Percentiles rank a stretch among this genome's conserved stretches.
Evolutionary conservation across 2,888 invertebrate species (phyloP).

Genomic region (Meteorus colon): DNA sequence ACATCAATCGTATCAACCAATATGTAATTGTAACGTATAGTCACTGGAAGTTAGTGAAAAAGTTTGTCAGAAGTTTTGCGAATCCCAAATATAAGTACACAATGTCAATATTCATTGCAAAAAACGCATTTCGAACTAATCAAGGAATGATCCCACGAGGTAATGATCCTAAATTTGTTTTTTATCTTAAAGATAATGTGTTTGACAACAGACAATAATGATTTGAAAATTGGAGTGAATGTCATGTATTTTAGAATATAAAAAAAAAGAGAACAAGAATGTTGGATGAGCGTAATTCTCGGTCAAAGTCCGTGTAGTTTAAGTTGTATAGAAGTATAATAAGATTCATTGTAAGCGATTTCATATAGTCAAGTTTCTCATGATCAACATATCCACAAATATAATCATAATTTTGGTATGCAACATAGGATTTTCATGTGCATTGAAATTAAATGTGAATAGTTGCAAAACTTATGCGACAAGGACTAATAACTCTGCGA

Average conservation of each 20-base stretch:
- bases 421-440: conserved; percentile 28
- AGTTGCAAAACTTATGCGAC: conserved; percentile 53
- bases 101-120: no score
- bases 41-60: no score
- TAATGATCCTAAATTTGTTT: conserved; percentile 38
- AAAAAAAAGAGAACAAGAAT: no score
- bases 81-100: no score
- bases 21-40: no score
- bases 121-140: no score
- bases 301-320: conserved; percentile 30
- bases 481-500: conserved; percentile 49
- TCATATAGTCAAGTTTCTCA: neutral
- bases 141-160: conserved; percentile 45
- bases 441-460: conserved; percentile 28
- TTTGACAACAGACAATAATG: neutral
- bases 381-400: neutral
- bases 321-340: conserved; percentile 48
- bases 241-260: neutral
- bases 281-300: neutral
- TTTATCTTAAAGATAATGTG: neutral
- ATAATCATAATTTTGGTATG: neutral
- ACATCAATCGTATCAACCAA: no score
- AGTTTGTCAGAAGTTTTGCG: no score
- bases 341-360: conserved; percentile 18
- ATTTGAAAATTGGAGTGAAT: neutral